A percentile compares a stretch with the other conserved stretches of the same genome.
Evolutionary conservation across 2,113 vertebrate species (phyloP).

Genomic region (Pterophyllum scalare): DNA sequence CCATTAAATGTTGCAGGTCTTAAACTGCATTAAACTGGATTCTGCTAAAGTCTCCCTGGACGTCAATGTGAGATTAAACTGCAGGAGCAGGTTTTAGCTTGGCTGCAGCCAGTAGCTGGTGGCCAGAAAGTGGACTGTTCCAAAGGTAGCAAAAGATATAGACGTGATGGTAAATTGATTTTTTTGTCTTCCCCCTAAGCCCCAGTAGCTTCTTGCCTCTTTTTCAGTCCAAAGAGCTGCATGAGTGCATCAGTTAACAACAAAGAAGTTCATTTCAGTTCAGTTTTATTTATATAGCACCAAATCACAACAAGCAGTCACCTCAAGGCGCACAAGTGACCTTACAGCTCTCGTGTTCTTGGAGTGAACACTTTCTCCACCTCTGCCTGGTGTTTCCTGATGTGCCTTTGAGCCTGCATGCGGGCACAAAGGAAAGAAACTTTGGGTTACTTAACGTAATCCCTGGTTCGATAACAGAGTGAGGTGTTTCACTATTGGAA

Average conservation of each 20-base stretch:
- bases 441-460: too few species aligned
- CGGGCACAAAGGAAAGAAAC: too few species aligned
- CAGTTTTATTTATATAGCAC: too few species aligned
- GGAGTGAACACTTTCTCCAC: conserved; percentile 69
- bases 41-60: neutral
- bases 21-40: neutral
- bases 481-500: too few species aligned
- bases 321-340: neutral
- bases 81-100: neutral
- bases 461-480: too few species aligned
- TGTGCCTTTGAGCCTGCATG: conserved; percentile 64
- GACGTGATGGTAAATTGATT: neutral
- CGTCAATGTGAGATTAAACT: neutral
- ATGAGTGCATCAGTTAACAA: neutral
- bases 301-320: too few species aligned
- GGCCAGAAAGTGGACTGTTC: neutral
- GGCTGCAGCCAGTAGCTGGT: neutral
- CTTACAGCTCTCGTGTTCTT: conserved; percentile 22
- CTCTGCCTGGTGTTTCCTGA: conserved; percentile 77
- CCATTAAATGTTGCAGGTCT: neutral
- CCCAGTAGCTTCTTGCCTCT: neutral
- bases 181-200: too few species aligned
- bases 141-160: neutral
- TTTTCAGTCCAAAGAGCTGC: neutral
- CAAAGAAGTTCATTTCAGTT: too few species aligned